These are phyloP conservation scores for Chelonia mydas DNA, from an alignment of 2,797 vertebrate species.

Conservation along the genomic window DNA sequence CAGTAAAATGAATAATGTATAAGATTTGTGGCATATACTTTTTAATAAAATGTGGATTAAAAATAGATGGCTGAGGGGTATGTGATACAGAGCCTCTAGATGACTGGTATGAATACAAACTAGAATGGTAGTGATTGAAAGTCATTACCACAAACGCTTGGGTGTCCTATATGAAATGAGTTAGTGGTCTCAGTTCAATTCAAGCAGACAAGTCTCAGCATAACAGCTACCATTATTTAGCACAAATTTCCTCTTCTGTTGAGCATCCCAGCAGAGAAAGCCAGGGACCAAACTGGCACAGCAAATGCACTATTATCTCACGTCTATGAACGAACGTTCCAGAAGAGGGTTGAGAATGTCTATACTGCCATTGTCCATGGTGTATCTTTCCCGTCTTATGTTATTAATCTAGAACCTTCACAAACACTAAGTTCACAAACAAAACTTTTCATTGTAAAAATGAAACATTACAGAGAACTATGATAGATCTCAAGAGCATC, in stretches of 20 bases:
- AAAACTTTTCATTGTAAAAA: neutral
- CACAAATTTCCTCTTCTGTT: neutral
- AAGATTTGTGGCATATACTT: neutral
- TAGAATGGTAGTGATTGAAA: neutral
- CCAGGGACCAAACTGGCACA: neutral
- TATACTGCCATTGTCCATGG: neutral
- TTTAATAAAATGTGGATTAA: neutral
- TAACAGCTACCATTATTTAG: rapidly evolving
- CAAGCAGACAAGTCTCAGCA: neutral
- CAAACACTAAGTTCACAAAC: neutral
- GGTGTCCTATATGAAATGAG: neutral
- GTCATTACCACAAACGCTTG: neutral
- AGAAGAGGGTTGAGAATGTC: neutral
- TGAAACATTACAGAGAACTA: neutral
- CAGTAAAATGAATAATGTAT: neutral
- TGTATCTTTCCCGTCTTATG: neutral
- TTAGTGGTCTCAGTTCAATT: rapidly evolving
- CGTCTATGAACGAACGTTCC: neutral
- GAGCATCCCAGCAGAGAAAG: neutral
- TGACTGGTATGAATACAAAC: neutral
- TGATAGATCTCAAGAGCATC: neutral
- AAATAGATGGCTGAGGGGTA: neutral
- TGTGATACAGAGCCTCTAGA: neutral
- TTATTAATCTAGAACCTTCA: neutral
- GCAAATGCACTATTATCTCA: neutral